Evolutionary conservation across 2,888 invertebrate genomes (phyloP).

Genomic region (Pegoplata infirma): DNA sequence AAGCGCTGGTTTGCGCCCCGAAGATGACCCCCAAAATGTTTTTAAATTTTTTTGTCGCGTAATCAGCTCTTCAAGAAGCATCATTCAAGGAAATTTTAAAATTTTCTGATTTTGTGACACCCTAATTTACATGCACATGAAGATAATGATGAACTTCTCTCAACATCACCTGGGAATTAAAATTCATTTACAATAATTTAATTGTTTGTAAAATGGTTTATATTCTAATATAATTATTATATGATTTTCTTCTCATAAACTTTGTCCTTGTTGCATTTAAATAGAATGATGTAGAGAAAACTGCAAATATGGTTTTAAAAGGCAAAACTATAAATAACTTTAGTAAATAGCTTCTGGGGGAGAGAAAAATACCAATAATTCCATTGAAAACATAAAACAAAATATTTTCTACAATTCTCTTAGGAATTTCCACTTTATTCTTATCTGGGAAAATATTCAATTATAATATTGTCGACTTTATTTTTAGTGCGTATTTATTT

Average conservation of each 20-base stretch:
- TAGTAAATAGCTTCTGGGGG: not conserved
- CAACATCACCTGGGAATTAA: constrained; percentile 60
- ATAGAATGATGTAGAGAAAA: not conserved
- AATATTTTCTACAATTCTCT: not conserved
- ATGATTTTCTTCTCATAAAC: constrained; percentile 44
- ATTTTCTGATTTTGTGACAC: too few relatives aligned
- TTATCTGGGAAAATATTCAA: not conserved
- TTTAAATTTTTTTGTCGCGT: too few relatives aligned
- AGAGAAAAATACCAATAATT: not conserved
- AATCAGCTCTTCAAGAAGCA: too few relatives aligned
- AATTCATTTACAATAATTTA: constrained; percentile 58
- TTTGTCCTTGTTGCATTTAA: constrained; percentile 28
- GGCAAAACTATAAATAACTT: not conserved
- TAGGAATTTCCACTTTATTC: not conserved
- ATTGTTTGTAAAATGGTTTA: constrained; percentile 58
- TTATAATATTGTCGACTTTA: not conserved
- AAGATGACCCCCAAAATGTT: too few relatives aligned
- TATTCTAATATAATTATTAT: constrained; percentile 54
- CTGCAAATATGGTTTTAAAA: not conserved
- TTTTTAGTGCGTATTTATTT: too few relatives aligned
- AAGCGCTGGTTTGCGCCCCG: too few relatives aligned
- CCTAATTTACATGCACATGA: too few relatives aligned
- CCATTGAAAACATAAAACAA: not conserved
- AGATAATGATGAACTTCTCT: constrained; percentile 22
- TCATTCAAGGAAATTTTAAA: too few relatives aligned